A percentile compares a stretch with the other conserved stretches of the same genome.
Conservation (phyloP, 2,888 invertebrate species). For the Leptinotarsa juncta region DNA sequence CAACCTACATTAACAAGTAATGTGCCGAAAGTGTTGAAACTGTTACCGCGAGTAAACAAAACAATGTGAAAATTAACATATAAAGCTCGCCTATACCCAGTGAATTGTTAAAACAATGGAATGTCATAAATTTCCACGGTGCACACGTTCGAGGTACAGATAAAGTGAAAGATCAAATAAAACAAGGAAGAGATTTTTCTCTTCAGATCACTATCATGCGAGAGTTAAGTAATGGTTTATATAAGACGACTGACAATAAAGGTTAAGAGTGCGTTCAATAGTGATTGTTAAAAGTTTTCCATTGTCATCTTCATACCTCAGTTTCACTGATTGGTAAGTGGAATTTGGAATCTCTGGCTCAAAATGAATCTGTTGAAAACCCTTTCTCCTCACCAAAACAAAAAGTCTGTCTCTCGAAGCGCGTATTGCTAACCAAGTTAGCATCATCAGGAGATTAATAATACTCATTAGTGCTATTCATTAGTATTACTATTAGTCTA, state of each 20-base stretch:
- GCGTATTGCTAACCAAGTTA: too few species aligned
- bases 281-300: neutral
- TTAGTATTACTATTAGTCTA: too few species aligned
- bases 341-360: too few species aligned
- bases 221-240: conserved; percentile 4
- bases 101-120: conserved; percentile 35
- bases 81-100: conserved; percentile 29
- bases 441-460: too few species aligned
- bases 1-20: conserved; percentile 29
- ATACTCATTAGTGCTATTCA: too few species aligned
- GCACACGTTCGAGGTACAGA: conserved; percentile 13
- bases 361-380: too few species aligned
- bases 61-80: conserved; percentile 44
- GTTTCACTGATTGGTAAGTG: too few species aligned
- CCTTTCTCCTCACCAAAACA: too few species aligned
- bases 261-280: neutral
- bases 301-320: neutral
- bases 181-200: conserved; percentile 3
- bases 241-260: neutral
- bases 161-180: conserved; percentile 22
- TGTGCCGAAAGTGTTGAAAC: conserved; percentile 29
- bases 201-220: neutral
- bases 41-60: conserved; percentile 28
- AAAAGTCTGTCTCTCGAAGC: too few species aligned
- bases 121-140: conserved; percentile 30